A percentile compares a stretch with the other conserved stretches of the same genome.
phyloP scores from a whole-genome alignment of 2,888 invertebrate genomes.

The Leptothorax acervorum region DNA sequence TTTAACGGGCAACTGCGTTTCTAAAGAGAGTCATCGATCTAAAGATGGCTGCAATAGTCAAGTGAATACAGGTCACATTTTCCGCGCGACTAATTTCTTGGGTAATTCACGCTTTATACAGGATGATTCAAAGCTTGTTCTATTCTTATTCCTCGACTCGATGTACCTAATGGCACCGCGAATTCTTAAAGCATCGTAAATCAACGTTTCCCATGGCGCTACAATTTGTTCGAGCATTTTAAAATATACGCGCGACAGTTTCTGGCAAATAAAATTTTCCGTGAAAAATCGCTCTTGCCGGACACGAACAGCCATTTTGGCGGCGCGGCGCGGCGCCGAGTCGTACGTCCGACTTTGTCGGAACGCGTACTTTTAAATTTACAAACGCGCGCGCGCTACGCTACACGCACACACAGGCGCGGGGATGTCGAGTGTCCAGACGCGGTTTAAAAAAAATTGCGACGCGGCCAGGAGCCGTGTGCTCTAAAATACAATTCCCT shows the following conservation, averaged over 20 bases:
- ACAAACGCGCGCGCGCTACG: background rate
- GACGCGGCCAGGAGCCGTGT: constrained; percentile 21
- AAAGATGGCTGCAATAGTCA: constrained; percentile 60
- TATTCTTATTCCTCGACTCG: background rate
- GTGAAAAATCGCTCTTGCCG: constrained; percentile 7
- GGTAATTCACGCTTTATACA: constrained; percentile 49
- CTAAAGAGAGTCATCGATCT: constrained; percentile 70
- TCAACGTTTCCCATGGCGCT: background rate
- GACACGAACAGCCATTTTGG: background rate
- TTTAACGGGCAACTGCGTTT: constrained; percentile 62
- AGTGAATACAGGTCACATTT: constrained; percentile 72
- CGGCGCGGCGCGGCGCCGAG: background rate
- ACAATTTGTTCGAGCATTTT: background rate
- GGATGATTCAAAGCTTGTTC: constrained; percentile 4
- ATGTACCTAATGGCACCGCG: background rate
- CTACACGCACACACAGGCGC: background rate
- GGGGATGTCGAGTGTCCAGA: constrained; percentile 24
- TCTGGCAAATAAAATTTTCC: constrained; percentile 1
- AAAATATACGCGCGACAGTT: background rate
- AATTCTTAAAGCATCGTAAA: background rate
- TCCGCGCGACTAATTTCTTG: constrained; percentile 70
- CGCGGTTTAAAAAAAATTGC: constrained; percentile 45
- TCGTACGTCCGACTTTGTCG: constrained; percentile 37
- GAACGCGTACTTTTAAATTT: constrained; percentile 33
- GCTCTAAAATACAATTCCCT: constrained; percentile 58